Percentiles rank a stretch among this genome's conserved stretches.
These are phyloP conservation scores for Glyptemys insculpta DNA, from an alignment of 2,797 vertebrate species.

Conservation along the genomic window DNA sequence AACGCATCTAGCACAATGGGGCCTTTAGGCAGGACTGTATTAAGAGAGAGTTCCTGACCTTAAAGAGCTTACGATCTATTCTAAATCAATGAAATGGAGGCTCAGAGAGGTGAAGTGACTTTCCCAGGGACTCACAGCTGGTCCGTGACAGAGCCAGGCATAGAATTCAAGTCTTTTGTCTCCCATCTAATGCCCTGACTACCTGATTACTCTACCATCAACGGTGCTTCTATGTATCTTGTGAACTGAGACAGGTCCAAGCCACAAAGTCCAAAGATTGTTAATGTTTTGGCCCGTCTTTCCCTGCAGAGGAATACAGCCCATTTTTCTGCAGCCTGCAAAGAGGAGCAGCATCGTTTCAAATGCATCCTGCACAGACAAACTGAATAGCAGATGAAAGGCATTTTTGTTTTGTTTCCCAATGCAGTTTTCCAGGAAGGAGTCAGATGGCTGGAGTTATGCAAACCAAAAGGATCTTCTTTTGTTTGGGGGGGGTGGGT, in stretches of 20 bases:
- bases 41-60: not conserved
- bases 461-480: conserved; percentile 75
- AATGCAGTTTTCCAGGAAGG: conserved; percentile 74
- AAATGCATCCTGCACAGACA: not conserved
- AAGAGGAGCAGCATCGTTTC: not conserved
- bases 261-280: not conserved
- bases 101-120: not conserved
- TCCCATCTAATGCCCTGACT: not conserved
- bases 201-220: rapidly evolving
- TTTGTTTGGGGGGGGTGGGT: conserved; percentile 68
- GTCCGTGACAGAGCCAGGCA: rapidly evolving
- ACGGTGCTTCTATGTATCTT: not conserved
- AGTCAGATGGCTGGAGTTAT: conserved; percentile 73
- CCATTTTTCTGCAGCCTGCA: not conserved
- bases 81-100: not conserved
- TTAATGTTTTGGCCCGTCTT: not conserved
- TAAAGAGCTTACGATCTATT: not conserved
- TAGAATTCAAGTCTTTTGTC: not conserved
- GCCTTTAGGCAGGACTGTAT: not conserved
- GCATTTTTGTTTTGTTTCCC: conserved; percentile 53
- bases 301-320: rapidly evolving
- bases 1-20: not conserved
- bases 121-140: rapidly evolving
- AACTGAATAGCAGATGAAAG: not conserved
- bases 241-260: not conserved